Evolutionary conservation across 2,888 invertebrate species (phyloP).

Genomic region (Lasioglossum villosulum): DNA sequence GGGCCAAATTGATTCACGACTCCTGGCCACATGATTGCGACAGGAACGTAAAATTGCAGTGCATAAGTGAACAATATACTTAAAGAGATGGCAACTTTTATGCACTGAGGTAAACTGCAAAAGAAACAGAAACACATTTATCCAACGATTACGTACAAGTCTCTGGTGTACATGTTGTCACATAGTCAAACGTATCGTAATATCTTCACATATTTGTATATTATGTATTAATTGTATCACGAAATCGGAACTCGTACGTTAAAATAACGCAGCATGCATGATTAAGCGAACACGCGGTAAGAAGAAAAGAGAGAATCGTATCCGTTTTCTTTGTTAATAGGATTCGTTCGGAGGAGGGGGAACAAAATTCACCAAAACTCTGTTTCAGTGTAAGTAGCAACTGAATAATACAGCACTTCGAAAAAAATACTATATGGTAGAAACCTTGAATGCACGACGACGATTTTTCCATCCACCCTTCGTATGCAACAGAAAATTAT

Average conservation of each 20-base stretch:
- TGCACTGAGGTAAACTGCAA: slow-evolving; percentile 91
- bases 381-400: slow-evolving; percentile 2
- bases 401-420: slow-evolving; percentile 54
- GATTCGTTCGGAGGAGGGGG: background rate
- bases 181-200: background rate
- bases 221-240: background rate
- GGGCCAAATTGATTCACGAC: slow-evolving; percentile 86
- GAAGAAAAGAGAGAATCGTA: background rate
- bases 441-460: slow-evolving; percentile 66
- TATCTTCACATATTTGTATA: background rate
- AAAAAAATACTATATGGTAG: slow-evolving; percentile 51
- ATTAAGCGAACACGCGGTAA: background rate
- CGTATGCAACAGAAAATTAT: slow-evolving; percentile 68
- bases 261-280: background rate
- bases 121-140: slow-evolving; percentile 15
- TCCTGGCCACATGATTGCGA: slow-evolving; percentile 94
- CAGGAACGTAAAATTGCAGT: slow-evolving; percentile 97
- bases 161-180: no score
- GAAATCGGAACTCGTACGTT: background rate
- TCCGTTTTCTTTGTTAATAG: background rate
- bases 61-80: slow-evolving; percentile 96
- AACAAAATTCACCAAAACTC: background rate
- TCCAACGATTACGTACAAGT: background rate
- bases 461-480: slow-evolving; percentile 68
- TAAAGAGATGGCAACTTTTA: slow-evolving; percentile 93